Evolutionary conservation across 2,888 invertebrate species (phyloP).

Genomic region (Proisotoma minuta): DNA sequence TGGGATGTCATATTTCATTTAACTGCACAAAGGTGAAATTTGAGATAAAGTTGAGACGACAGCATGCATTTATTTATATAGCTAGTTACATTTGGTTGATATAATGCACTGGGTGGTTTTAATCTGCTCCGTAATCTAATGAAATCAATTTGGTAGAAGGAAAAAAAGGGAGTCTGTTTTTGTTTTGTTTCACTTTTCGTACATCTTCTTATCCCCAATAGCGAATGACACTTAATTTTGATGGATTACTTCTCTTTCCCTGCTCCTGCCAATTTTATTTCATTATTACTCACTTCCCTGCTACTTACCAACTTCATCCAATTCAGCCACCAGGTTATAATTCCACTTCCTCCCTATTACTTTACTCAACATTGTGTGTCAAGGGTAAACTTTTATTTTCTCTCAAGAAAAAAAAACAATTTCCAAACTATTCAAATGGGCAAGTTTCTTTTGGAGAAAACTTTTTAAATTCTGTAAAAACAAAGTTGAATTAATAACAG

Average conservation of each 20-base stretch:
- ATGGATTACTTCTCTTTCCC: slow-evolving; percentile 53
- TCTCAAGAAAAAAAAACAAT: not conserved
- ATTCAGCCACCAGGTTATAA: not conserved
- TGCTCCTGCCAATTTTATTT: not conserved
- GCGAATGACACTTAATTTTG: slow-evolving; percentile 62
- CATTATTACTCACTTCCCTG: not conserved
- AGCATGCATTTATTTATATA: no score
- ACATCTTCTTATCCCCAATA: slow-evolving; percentile 54
- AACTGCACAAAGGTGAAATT: no score
- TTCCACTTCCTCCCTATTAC: not conserved
- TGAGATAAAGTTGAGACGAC: no score
- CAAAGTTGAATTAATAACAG: not conserved
- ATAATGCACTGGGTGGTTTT: no score
- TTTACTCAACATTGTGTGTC: not conserved
- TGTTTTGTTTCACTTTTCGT: slow-evolving; percentile 5
- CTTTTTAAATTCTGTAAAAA: not conserved
- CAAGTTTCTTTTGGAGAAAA: not conserved
- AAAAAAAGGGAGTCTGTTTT: not conserved
- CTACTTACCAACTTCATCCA: not conserved
- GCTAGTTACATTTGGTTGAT: no score
- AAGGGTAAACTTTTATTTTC: not conserved
- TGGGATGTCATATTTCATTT: no score
- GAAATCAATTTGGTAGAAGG: not conserved
- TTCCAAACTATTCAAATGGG: not conserved
- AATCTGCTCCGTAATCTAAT: slow-evolving; percentile 10